phyloP scores from a whole-genome alignment of 2,113 vertebrate species.

The Eurypyga helias region DNA sequence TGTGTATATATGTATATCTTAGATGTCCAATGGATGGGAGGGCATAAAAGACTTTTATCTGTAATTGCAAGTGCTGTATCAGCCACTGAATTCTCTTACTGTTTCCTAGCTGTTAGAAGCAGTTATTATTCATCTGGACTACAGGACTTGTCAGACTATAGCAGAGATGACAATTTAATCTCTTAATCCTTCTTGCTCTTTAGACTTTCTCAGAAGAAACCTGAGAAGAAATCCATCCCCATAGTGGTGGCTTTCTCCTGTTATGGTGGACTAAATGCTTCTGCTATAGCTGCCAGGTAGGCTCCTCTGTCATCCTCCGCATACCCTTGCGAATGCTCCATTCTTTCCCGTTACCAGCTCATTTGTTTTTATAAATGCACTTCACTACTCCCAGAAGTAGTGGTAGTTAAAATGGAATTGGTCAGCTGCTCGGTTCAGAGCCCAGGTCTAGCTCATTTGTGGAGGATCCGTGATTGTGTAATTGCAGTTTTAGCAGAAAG shows the following conservation, averaged over 20 bases:
- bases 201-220: slow-evolving; percentile 72
- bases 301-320: slow-evolving; percentile 44
- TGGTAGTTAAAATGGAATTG: neutral
- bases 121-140: slow-evolving; percentile 19
- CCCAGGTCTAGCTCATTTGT: neutral
- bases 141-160: slow-evolving; percentile 17
- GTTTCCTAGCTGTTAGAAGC: slow-evolving; percentile 37
- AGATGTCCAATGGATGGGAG: neutral
- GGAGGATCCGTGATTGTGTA: neutral
- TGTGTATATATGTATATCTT: neutral
- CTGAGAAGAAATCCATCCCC: slow-evolving; percentile 62
- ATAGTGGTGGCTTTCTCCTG: slow-evolving; percentile 68
- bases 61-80: neutral
- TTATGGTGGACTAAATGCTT: slow-evolving; percentile 70
- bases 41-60: neutral
- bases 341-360: slow-evolving; percentile 19
- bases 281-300: slow-evolving; percentile 70
- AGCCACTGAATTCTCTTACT: slow-evolving; percentile 16
- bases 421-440: neutral
- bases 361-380: slow-evolving; percentile 24
- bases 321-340: slow-evolving; percentile 3
- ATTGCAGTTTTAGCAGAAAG: neutral
- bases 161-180: slow-evolving; percentile 63
- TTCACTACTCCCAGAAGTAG: slow-evolving; percentile 20
- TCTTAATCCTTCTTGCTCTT: slow-evolving; percentile 70